Base-by-base conservation (phyloP, 1,140 invertebrate species). In the Drosophila watanabei region DNA sequence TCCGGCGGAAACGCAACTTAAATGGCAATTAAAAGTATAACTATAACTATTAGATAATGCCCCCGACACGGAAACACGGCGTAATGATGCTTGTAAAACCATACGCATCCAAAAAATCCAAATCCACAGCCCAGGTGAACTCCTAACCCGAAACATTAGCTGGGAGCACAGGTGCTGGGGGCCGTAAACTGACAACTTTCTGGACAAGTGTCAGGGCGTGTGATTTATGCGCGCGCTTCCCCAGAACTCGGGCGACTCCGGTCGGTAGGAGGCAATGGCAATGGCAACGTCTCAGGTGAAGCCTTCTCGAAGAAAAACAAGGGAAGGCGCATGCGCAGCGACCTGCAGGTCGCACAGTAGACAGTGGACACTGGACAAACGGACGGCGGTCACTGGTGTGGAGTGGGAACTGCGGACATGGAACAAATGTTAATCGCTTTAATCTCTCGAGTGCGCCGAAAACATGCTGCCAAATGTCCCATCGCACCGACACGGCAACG, bases 361-460 rank as follows among this genome's bases (percentile, higher is more conserved):
- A 65, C 75, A 57, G 16, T 2, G 77, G 69, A 58, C 64, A 58
- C 0, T 20, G 49, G 56, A 59, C 60, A 59, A 0, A 11, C 49
- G 57, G 65, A 71, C 64, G 56, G n/a, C 32, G 75, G 69, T 41
- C 69, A 16, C 11, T 41, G 41, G 51, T 66, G 41, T 69, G 59
- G 49, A 80, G 46, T 69, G 59, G 41, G 62, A 45, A 72, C 79
- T 77, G 72, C 69, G 60, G 83, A 87, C 83, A 83, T 77, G 77
- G 68, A 82, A 90, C 75, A 85, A 89, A 89, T 90, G 86, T 90
- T 90, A 90, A 90, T 90, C 86, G 86, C 79, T 82, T 90, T 90
- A 91, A 89, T 89, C 86, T 89, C 79, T 82, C 86, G 81, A 89
- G 86, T 90, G 86, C 86, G 86, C 86, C 86, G 82, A 86, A 85